Conservation (phyloP, 1,140 invertebrate genomes). For the Propsilocerus akamusi region DNA sequence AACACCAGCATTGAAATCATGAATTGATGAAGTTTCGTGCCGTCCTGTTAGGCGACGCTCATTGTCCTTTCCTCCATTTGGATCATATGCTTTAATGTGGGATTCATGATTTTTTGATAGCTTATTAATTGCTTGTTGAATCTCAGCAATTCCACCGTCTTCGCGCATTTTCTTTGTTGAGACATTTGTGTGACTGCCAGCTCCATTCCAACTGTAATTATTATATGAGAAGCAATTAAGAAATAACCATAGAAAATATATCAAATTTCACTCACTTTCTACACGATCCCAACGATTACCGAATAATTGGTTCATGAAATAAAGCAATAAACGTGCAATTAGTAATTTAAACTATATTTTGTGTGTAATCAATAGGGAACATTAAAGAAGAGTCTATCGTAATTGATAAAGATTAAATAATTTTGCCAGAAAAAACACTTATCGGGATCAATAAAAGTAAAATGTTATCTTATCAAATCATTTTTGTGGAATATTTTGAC, state of each 20-base stretch:
- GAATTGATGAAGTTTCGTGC: constrained; percentile 56
- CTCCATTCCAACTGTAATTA: constrained; percentile 80
- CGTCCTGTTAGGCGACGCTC: constrained; percentile 53
- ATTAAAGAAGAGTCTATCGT: no score
- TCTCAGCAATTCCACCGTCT: constrained; percentile 36
- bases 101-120: constrained; percentile 53
- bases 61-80: constrained; percentile 53
- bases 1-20: constrained; percentile 58
- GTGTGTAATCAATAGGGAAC: no score
- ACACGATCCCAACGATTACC: no score
- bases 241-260: neutral
- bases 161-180: constrained; percentile 65
- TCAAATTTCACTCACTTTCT: no score
- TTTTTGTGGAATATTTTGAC: no score
- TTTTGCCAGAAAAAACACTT: no score
- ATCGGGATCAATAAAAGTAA: no score
- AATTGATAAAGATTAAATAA: no score
- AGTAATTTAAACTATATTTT: no score
- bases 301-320: no score
- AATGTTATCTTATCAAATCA: no score
- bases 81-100: constrained; percentile 74
- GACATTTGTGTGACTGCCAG: constrained; percentile 67
- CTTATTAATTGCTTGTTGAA: constrained; percentile 47
- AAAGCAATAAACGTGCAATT: no score
- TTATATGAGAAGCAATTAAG: neutral